Base-by-base conservation (phyloP, 1,140 invertebrate species). In the Neodiprion fabricii region DNA sequence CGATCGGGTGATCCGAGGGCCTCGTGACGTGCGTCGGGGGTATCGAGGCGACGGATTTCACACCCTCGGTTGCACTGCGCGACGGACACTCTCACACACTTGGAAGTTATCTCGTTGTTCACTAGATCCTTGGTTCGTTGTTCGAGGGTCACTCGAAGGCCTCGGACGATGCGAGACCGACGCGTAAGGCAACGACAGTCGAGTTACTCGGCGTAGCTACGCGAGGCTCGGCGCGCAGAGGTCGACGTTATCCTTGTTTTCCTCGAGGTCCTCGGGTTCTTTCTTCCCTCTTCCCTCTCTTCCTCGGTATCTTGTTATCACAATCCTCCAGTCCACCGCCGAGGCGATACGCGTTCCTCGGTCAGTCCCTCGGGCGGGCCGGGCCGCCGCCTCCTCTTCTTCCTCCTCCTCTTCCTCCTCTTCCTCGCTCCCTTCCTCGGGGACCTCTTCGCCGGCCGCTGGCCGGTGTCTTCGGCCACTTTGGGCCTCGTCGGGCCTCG, bases 391-490 rank as follows among this genome's bases (percentile, higher is more conserved):
- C 48, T 73, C 50, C 73, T 74, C 65, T 74, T 48, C 69, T 48
- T 73, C 17, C 50, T 73, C 28, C 53, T 67, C 69, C 40, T 73
- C 61, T 67, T 68, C 17, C 75, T 79, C 75, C 73, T 78, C 76
- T 76, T 77, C 74, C 76, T 74, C 70, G 74, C 75, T 79, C 61
- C 73, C 75, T 76, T 79, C 72, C 65, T 75, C 75, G 72, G 28
- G 61, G 74, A 74, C 72, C 65, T 40, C 74, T 70, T 49, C 48
- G 48, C 61, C 68, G 72, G 48, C 73, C 74, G 61, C 50, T 67
- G 23, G 40, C 47, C 72, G 67, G 70, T 74, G 68, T 73, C 61
- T 70, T 71, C 28, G 74, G 74, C 28, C 48, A 17, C 53, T 61
- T 61, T 17, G 11, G 53, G 53, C 53, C 53, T 12, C 53, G 11